Evolutionary conservation across 2,797 vertebrate species (phyloP), one percentile per base, ranked within the genome.

Genomic region (Eupleurogrammus muticus): DNA sequence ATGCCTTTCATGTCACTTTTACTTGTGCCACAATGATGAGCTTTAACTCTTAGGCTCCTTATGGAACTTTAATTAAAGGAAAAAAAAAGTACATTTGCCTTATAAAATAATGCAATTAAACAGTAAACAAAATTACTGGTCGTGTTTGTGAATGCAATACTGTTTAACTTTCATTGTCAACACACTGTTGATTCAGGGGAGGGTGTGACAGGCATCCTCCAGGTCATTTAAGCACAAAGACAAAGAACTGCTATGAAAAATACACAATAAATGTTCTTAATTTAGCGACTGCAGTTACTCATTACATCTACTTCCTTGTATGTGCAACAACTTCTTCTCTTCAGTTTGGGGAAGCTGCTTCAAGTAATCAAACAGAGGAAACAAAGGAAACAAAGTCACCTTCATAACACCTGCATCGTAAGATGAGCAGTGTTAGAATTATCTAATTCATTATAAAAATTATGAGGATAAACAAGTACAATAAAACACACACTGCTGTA

Each of bases 91-190:
- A 10, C 53, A 49, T 3, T 2, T 34, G 9, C 21, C 3, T 42
- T 12, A 5, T 16, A 23, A 53, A 10, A 12, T 5, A 9, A 35
- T 20, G 42, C 35, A 38, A 38, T 12, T 38, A 38, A 13, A 38
- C 10, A 13, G 36, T 36, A 36, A 9, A 9, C 9, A 36, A 36
- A 36, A 36, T 8, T 9, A 36, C 11, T 10, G 5, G 5, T 36
- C 10, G 9, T 5, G 14, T 32, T 32, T 40, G 16, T 21, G 35
- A 60, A 44, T 9, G n/a, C 47, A 42, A n/a, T n/a, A n/a, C n/a
- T n/a, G 53, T 24, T 28, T 24, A 34, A 50, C 38, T 66, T 70
- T 65, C 46, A 63, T 48, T 63, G 36, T 52, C 20, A 55, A 44
- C 34, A 40, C 28, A 50, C 1, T 9, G 6, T 11, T 4, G 17